Percentiles rank a stretch among this genome's conserved stretches.
Evolutionary conservation across 1,140 invertebrate genomes (phyloP).

Genomic region (Bombus sylvicola): DNA sequence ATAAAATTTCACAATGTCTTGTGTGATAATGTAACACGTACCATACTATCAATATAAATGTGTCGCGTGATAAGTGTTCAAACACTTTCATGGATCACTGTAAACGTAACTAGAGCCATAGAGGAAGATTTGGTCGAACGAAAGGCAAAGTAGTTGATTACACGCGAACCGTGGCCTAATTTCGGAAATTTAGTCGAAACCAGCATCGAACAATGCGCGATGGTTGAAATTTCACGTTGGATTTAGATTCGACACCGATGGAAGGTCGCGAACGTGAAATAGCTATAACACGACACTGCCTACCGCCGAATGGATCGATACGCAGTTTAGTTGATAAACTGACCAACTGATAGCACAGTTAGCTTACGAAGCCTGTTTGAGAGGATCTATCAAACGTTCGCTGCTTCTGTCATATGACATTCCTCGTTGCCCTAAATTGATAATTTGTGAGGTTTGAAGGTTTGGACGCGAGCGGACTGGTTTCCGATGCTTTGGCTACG

Average conservation of each 20-base stretch:
- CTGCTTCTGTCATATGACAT: background rate
- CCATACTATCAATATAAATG: too few relatives aligned
- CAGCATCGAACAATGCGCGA: background rate
- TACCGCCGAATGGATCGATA: conserved; percentile 48
- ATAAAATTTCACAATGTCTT: too few relatives aligned
- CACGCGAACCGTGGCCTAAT: conserved; percentile 65
- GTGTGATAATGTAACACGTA: too few relatives aligned
- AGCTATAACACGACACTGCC: background rate
- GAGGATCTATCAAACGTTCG: background rate
- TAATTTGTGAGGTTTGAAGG: background rate
- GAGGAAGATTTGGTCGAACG: conserved; percentile 50
- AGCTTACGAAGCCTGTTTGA: background rate
- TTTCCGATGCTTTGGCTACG: background rate
- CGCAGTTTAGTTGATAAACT: conserved; percentile 50
- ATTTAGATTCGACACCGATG: background rate
- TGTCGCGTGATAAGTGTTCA: too few relatives aligned
- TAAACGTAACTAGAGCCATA: background rate
- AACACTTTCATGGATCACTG: too few relatives aligned
- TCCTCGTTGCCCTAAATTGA: background rate
- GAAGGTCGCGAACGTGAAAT: background rate
- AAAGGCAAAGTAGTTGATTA: conserved; percentile 58
- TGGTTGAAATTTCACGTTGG: conserved; percentile 17
- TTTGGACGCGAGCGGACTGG: background rate
- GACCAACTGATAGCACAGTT: conserved; percentile 26
- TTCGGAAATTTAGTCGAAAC: conserved; percentile 29